phyloP scores from a whole-genome alignment of 2,113 vertebrate species.

The Sapayoa aenigma region DNA sequence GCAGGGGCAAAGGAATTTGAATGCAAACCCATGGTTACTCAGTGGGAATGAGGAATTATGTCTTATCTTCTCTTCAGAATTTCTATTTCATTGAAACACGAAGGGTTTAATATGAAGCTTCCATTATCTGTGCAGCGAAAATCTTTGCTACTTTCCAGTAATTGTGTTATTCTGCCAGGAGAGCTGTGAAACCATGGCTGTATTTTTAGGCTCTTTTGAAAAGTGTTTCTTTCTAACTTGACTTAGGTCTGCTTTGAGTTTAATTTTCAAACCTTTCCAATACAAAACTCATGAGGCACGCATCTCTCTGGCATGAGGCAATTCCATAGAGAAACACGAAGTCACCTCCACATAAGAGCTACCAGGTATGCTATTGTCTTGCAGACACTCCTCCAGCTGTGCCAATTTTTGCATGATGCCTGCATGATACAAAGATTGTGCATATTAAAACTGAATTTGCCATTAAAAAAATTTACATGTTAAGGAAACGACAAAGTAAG shows the following conservation, averaged over 20 bases:
- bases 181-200: background rate
- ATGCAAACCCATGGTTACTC: background rate
- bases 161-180: background rate
- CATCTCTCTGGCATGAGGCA: background rate
- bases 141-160: background rate
- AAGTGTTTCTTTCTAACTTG: background rate
- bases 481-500: background rate
- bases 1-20: background rate
- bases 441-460: background rate
- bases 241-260: background rate
- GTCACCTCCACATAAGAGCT: background rate
- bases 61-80: background rate
- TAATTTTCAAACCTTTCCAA: background rate
- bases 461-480: background rate
- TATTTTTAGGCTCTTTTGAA: background rate
- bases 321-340: background rate
- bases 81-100: background rate
- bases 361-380: background rate
- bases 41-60: background rate
- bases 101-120: background rate
- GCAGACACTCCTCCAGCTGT: background rate
- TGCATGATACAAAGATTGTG: background rate
- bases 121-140: background rate
- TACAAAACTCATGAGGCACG: background rate
- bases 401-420: background rate